Evolutionary conservation across 2,113 vertebrate species (phyloP), one percentile per base, ranked within the genome.

Genomic region (Hyperoodon ampullatus): DNA sequence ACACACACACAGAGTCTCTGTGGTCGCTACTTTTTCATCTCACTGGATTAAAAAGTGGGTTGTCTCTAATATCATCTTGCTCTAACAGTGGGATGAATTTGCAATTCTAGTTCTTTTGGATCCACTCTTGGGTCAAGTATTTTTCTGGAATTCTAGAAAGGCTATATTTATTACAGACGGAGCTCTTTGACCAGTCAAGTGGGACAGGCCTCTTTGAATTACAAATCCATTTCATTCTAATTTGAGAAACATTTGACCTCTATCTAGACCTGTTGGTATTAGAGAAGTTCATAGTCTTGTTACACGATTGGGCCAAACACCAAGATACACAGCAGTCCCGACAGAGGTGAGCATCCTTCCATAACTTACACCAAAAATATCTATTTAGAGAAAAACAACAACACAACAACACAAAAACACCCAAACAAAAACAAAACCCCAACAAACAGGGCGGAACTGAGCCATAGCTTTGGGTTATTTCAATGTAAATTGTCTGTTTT

Each of bases 71-170:
- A 63, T 44, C 23, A 42, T 28, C 26, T 84, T 42, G 13, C 30
- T 92, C 80, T 81, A 89, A 8, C 30, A 26, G 11, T 26, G 35
- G 6, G 39, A 61, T 91, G 61, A 89, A 42, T 86, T 68, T 26
- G 24, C 16, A 93, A 95, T 61, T 93, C 84, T 74, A 74, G 75
- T 70, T 93, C 61, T 83, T 78, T 81, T 47, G 15, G 21, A 58
- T 80, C 6, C 5, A 78, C 47, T 66, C 61, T 92, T 65, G 23
- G 72, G 14, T 65, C 71, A 44, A 88, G n/a, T 35, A 35, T 44
- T n/a, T 71, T 71, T 70, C 50, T 72, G 35, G 50, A 74, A 70
- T 5, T 18, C n/a, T 85, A 80, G 33, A 70, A 74, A 63, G 21
- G 23, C 15, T 24, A 1, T 33, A 19, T 75, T 72, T 88, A 70